These are phyloP conservation scores for Lamellibrachia satsuma DNA, from an alignment of 2,888 invertebrate species.

Conservation along the genomic window DNA sequence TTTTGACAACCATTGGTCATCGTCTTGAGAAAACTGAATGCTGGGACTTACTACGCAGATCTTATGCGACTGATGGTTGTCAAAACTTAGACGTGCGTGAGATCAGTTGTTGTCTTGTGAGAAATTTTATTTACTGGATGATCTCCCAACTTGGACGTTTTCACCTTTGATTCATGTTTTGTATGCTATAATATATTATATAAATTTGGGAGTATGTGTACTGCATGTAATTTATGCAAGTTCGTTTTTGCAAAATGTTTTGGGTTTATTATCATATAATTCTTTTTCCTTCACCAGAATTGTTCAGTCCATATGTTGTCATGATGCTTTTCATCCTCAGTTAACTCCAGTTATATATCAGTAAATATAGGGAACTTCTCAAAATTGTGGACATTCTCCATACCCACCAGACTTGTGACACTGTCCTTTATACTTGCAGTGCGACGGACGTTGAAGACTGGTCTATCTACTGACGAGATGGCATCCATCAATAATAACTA, in stretches of 20 bases:
- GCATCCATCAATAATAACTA: conserved; percentile 22
- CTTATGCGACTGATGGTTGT: no score
- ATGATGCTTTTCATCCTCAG: background rate
- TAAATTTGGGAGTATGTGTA: background rate
- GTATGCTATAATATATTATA: background rate
- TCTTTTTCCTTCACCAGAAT: background rate
- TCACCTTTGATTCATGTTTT: background rate
- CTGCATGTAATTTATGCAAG: background rate
- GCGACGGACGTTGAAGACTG: conserved; percentile 33
- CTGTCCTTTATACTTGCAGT: conserved; percentile 27
- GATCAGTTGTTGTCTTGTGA: no score
- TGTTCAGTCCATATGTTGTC: background rate
- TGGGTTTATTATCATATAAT: background rate
- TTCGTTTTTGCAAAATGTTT: no score
- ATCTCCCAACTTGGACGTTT: no score
- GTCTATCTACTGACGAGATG: conserved; percentile 31
- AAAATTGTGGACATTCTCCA: background rate
- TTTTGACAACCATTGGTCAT: no score
- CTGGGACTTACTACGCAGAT: no score
- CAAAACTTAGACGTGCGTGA: no score
- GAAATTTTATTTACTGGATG: no score
- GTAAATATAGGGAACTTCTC: background rate
- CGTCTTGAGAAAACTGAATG: no score
- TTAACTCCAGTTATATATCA: background rate
- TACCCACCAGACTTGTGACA: background rate